These are phyloP conservation scores for Rapana venosa DNA, from an alignment of 2,888 invertebrate species.

Conservation along the genomic window DNA sequence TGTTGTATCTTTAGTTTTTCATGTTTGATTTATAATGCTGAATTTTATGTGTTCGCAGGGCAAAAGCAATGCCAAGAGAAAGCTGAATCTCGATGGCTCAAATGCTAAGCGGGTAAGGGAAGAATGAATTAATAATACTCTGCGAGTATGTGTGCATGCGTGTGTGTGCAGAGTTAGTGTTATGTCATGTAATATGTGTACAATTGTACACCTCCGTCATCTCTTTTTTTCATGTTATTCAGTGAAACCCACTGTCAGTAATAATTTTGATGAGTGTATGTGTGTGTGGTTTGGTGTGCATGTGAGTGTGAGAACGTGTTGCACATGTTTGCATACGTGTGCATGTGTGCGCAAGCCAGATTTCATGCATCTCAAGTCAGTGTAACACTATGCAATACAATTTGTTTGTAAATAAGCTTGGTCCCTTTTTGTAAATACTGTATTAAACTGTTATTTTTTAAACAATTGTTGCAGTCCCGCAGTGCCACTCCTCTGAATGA, in stretches of 20 bases:
- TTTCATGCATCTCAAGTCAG: too few relatives aligned
- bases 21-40: background rate
- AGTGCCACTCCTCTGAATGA: conserved; percentile 25
- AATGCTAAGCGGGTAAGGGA: conserved; percentile 10
- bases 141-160: background rate
- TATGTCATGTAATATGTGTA: too few relatives aligned
- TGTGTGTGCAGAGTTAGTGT: background rate
- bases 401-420: too few relatives aligned
- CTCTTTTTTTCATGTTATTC: too few relatives aligned
- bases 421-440: background rate
- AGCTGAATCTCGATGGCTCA: background rate
- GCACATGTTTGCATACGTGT: background rate
- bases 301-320: too few relatives aligned
- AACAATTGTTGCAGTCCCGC: background rate
- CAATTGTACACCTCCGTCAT: too few relatives aligned
- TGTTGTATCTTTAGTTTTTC: too few relatives aligned
- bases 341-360: background rate
- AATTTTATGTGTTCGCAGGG: background rate
- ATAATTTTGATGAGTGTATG: too few relatives aligned
- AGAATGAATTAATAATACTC: background rate
- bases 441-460: background rate
- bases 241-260: too few relatives aligned
- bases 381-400: too few relatives aligned
- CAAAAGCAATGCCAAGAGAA: conserved; percentile 15
- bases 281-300: too few relatives aligned